Conservation (phyloP, 2,113 vertebrate species). For the Nibea albiflora region DNA sequence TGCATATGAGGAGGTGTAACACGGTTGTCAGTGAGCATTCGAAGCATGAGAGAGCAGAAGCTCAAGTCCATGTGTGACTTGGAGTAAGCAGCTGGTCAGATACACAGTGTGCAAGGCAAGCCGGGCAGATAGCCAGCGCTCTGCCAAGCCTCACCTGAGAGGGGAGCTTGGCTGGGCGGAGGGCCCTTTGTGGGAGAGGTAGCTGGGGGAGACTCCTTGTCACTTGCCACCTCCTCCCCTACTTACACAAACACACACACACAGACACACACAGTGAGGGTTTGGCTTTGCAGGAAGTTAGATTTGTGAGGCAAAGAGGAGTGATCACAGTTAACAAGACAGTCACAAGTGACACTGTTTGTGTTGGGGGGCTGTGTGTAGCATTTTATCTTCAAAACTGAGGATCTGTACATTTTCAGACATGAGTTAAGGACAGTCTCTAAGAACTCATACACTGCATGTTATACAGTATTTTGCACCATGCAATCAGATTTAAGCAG, state of each 20-base stretch:
- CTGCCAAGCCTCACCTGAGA: slow-evolving; percentile 83
- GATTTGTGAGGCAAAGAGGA: slow-evolving; percentile 27
- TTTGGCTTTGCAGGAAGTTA: slow-evolving; percentile 34
- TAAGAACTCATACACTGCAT: background rate
- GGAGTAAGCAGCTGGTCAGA: slow-evolving; percentile 35
- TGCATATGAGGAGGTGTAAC: slow-evolving; percentile 49
- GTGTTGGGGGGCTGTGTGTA: background rate
- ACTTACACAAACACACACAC: slow-evolving; percentile 63
- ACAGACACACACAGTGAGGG: slow-evolving; percentile 54
- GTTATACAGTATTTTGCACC: background rate
- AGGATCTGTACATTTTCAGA: background rate
- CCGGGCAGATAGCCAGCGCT: slow-evolving; percentile 19
- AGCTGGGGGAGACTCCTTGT: slow-evolving; percentile 76
- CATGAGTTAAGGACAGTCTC: background rate
- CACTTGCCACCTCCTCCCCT: slow-evolving; percentile 84
- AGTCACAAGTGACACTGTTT: slow-evolving; percentile 3
- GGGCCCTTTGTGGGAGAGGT: slow-evolving; percentile 79
- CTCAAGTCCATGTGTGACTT: background rate
- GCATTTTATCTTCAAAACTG: background rate
- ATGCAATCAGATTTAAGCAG: background rate
- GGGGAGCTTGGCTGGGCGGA: slow-evolving; percentile 67
- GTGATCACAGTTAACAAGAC: slow-evolving; percentile 38
- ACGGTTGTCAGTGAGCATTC: slow-evolving; percentile 39
- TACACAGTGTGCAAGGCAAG: slow-evolving; percentile 6
- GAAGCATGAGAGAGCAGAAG: slow-evolving; percentile 37